Evolutionary conservation across 1,140 invertebrate genomes (phyloP).

Genomic region (Drosophila erecta): DNA sequence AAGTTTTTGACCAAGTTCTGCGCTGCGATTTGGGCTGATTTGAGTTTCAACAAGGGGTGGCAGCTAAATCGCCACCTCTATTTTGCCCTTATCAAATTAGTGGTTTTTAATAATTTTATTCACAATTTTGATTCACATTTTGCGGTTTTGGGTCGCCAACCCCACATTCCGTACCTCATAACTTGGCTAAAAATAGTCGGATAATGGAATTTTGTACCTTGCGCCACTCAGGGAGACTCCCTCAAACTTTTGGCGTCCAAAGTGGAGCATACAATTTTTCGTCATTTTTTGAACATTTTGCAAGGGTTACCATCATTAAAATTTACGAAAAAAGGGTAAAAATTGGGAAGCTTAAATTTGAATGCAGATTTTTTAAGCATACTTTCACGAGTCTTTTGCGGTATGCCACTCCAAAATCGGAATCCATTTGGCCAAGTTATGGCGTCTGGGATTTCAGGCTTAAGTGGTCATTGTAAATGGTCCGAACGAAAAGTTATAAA

Average conservation of each 20-base stretch:
- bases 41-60: not conserved
- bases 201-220: no score
- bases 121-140: no score
- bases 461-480: no score
- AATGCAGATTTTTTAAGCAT: not conserved
- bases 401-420: no score
- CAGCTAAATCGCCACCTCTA: no score
- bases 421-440: no score
- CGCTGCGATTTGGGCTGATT: slow-evolving; percentile 35
- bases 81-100: not conserved
- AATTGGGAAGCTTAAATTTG: not conserved
- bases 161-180: no score
- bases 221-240: no score
- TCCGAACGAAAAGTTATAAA: no score
- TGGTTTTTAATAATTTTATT: not conserved
- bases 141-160: no score
- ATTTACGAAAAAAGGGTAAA: not conserved
- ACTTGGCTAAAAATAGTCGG: no score
- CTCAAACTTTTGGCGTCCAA: not conserved
- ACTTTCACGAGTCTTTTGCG: not conserved
- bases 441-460: not conserved
- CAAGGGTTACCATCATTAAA: not conserved
- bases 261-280: no score
- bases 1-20: slow-evolving; percentile 69
- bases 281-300: not conserved